Conservation (phyloP, 2,888 invertebrate genomes). For the Spilosoma lubricipeda region DNA sequence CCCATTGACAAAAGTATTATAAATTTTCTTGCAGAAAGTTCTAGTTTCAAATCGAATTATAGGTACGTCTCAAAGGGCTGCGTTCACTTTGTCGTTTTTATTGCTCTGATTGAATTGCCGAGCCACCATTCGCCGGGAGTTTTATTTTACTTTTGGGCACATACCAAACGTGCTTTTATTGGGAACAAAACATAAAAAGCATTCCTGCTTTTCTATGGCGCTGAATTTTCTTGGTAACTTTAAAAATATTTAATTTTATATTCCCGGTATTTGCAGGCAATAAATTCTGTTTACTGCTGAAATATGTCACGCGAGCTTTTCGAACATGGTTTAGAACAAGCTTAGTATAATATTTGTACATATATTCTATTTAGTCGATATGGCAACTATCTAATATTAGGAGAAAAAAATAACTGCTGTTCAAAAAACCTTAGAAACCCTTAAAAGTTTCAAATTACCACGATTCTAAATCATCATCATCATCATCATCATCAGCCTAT, state of each 20-base stretch:
- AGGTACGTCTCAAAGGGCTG: slow-evolving; percentile 46
- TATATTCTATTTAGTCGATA: background rate
- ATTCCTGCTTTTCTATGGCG: background rate
- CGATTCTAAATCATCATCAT: too few relatives aligned
- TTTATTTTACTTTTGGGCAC: slow-evolving; percentile 7
- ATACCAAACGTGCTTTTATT: slow-evolving; percentile 2
- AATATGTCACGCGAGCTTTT: background rate
- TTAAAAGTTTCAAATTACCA: background rate
- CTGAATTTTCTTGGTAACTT: background rate
- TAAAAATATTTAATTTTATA: background rate
- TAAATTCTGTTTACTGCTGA: background rate
- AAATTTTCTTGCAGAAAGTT: slow-evolving; percentile 36
- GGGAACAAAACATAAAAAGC: background rate
- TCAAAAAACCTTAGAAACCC: background rate
- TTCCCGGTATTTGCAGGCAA: background rate
- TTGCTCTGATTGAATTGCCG: slow-evolving; percentile 42
- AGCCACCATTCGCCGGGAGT: slow-evolving; percentile 21
- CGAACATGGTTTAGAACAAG: background rate
- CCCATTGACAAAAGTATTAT: slow-evolving; percentile 17
- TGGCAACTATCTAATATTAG: background rate
- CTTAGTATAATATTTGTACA: background rate
- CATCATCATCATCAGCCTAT: too few relatives aligned
- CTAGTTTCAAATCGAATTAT: slow-evolving; percentile 58
- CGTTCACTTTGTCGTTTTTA: slow-evolving; percentile 53
- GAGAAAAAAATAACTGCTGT: background rate